Evolutionary conservation across 2,797 vertebrate genomes (phyloP).

Genomic region (Molossus alvarezi): DNA sequence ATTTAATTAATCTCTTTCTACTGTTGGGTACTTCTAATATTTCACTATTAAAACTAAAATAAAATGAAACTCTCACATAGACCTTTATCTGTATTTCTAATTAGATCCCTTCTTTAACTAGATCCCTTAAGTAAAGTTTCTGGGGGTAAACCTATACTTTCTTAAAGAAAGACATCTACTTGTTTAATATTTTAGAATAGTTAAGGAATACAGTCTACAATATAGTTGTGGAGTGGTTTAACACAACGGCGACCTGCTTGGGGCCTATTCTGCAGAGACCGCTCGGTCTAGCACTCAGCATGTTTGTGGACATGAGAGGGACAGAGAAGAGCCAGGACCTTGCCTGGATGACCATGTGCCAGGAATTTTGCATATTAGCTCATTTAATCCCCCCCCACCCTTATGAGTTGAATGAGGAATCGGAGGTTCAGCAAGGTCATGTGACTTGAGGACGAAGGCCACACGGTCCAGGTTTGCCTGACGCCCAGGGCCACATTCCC

Average conservation of each 20-base stretch:
- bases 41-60: conserved; percentile 56
- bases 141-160: not conserved
- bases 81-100: not conserved
- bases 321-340: too few relatives aligned
- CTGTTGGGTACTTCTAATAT: conserved; percentile 16
- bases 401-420: not conserved
- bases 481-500: not conserved
- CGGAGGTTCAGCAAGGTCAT: not conserved
- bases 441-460: not conserved
- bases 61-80: not conserved
- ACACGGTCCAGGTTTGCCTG: not conserved
- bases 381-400: not conserved
- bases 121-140: not conserved
- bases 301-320: too few relatives aligned
- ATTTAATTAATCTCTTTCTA: conserved; percentile 31
- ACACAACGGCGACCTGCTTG: rapidly evolving
- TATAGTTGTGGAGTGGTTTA: not conserved
- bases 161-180: not conserved
- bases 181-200: too few relatives aligned
- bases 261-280: rapidly evolving
- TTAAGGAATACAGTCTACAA: too few relatives aligned
- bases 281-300: not conserved
- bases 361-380: not conserved
- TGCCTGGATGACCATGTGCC: rapidly evolving
- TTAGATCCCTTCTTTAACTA: conserved; percentile 7